phyloP scores from a whole-genome alignment of 2,797 vertebrate species.

The Siniperca obscura region DNA sequence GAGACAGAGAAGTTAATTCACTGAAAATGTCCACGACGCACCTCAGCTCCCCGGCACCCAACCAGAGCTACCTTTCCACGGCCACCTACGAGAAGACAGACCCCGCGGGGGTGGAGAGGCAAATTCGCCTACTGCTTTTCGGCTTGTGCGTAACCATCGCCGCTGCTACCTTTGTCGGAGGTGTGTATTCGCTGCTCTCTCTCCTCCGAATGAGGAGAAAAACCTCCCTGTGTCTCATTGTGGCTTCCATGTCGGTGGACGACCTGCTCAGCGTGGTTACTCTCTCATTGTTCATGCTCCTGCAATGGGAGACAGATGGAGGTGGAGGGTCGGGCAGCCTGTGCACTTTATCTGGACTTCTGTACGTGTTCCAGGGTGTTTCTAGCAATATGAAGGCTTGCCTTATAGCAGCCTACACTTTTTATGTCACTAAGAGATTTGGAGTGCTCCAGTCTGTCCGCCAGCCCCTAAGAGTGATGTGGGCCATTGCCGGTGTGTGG shows the following conservation, averaged over 20 bases:
- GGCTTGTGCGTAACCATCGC: constrained; percentile 88
- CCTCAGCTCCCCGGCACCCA: constrained; percentile 82
- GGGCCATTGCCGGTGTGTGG: constrained; percentile 88
- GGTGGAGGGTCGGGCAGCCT: constrained; percentile 76
- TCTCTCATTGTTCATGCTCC: constrained; percentile 89
- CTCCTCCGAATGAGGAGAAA: constrained; percentile 88
- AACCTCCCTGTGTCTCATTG: constrained; percentile 89
- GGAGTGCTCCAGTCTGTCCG: constrained; percentile 79
- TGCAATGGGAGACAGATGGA: constrained; percentile 86
- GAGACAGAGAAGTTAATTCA: constrained; percentile 44
- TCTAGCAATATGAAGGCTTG: constrained; percentile 95
- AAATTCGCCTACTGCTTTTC: constrained; percentile 86
- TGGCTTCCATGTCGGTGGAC: constrained; percentile 93
- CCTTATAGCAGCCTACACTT: constrained; percentile 92
- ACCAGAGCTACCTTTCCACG: constrained; percentile 83
- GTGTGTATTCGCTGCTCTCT: constrained; percentile 89
- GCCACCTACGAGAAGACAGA: constrained; percentile 77
- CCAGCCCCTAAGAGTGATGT: constrained; percentile 77
- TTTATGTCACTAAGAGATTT: constrained; percentile 85
- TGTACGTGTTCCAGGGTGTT: constrained; percentile 95
- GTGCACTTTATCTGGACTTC: constrained; percentile 90
- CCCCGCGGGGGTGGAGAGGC: constrained; percentile 73
- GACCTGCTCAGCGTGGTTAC: constrained; percentile 92
- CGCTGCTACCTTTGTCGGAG: constrained; percentile 86
- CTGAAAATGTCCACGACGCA: constrained; percentile 84